phyloP scores from a whole-genome alignment of 1,140 invertebrate species.

The Drosophila persimilis region DNA sequence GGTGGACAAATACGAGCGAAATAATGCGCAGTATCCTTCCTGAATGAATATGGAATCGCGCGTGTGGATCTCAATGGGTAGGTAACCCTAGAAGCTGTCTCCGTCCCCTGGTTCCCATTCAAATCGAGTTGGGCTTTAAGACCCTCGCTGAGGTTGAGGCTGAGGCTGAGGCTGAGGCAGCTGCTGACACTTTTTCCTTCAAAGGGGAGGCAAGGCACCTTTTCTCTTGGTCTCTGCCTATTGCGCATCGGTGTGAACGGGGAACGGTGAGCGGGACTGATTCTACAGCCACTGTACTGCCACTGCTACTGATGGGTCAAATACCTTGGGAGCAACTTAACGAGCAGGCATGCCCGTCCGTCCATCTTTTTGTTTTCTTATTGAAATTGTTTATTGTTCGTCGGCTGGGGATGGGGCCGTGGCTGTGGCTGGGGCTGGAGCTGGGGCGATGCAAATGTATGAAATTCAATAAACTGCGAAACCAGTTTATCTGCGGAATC shows the following conservation, averaged over 20 bases:
- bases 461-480: conserved; percentile 71
- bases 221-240: not conserved
- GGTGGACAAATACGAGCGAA: not conserved
- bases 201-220: conserved; percentile 6
- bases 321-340: conserved; percentile 64
- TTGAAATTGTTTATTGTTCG: conserved; percentile 68
- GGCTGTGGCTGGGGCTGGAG: no score
- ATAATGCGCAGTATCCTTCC: conserved; percentile 21
- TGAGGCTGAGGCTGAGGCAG: not conserved
- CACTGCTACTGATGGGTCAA: conserved; percentile 48
- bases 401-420: not conserved
- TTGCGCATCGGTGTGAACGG: conserved; percentile 3
- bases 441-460: conserved; percentile 64
- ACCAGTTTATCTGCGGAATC: conserved; percentile 66
- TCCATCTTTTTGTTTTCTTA: conserved; percentile 57
- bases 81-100: conserved; percentile 15
- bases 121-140: conserved; percentile 2
- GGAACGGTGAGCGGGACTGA: not conserved
- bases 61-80: not conserved
- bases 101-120: conserved; percentile 16
- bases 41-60: not conserved
- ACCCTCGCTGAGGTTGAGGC: not conserved
- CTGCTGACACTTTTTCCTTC: conserved; percentile 10
- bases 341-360: conserved; percentile 4
- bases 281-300: conserved; percentile 18